Percentiles rank a stretch among this genome's conserved stretches.
Evolutionary conservation across 2,888 invertebrate genomes (phyloP).

Genomic region (Yponomeuta plumbellus): DNA sequence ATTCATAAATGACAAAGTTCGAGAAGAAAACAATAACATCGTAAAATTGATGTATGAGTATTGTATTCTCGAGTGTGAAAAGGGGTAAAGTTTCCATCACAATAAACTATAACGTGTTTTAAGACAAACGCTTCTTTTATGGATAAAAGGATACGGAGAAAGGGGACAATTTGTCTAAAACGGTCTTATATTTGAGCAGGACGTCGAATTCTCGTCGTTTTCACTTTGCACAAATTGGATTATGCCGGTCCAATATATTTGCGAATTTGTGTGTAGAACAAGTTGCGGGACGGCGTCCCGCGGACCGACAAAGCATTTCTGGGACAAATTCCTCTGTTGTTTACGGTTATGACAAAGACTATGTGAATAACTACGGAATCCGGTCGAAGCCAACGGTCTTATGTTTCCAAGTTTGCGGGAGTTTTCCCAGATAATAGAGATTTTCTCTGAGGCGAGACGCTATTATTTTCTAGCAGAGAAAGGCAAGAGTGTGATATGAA

Average conservation of each 20-base stretch:
- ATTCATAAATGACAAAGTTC: neutral
- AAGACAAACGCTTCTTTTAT: conserved; percentile 64
- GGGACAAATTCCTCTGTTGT: conserved; percentile 57
- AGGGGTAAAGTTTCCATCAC: conserved; percentile 42
- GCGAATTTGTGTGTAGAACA: conserved; percentile 65
- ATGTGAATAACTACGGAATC: conserved; percentile 43
- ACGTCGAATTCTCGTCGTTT: conserved; percentile 65
- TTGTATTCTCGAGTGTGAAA: conserved; percentile 29
- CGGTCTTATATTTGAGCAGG: conserved; percentile 66
- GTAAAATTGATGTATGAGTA: conserved; percentile 13
- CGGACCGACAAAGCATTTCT: conserved; percentile 59
- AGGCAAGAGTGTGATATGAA: conserved; percentile 21
- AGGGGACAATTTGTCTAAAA: conserved; percentile 70
- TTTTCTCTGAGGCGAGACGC: conserved; percentile 33
- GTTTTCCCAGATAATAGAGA: conserved; percentile 41
- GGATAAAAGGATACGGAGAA: conserved; percentile 57
- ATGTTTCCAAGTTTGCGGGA: conserved; percentile 41
- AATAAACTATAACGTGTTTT: conserved; percentile 35
- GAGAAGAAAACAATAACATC: conserved; percentile 9
- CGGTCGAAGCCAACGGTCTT: conserved; percentile 37
- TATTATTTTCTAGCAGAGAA: conserved; percentile 27
- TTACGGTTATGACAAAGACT: conserved; percentile 59
- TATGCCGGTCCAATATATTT: conserved; percentile 67
- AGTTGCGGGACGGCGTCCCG: conserved; percentile 46
- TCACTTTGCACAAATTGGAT: conserved; percentile 71